Evolutionary conservation across 2,113 vertebrate genomes (phyloP).

Genomic region (Megaceryle maxima): DNA sequence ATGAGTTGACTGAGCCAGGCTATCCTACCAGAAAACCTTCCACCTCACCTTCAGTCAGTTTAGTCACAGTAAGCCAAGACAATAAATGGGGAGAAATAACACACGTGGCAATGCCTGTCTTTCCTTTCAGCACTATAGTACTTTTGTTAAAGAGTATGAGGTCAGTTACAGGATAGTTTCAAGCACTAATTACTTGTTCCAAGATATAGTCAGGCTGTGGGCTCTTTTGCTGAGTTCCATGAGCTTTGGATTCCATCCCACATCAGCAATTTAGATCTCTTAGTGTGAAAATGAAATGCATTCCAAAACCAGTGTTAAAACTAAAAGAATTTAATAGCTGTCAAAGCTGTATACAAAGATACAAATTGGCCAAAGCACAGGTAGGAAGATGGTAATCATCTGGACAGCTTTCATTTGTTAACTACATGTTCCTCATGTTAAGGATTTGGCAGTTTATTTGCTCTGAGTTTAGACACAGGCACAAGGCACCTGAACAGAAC

Average conservation of each 20-base stretch:
- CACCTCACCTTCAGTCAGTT: neutral
- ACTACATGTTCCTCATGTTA: neutral
- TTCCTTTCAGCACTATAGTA: neutral
- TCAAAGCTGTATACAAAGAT: neutral
- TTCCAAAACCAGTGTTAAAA: slow-evolving; percentile 13
- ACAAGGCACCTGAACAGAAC: neutral
- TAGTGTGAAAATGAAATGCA: slow-evolving; percentile 6
- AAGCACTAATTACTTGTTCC: neutral
- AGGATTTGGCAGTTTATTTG: neutral
- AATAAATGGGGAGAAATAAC: neutral
- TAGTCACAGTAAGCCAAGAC: neutral
- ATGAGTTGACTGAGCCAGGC: neutral
- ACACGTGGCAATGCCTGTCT: neutral
- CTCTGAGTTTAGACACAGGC: neutral
- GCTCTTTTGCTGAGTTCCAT: neutral
- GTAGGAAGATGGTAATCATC: neutral
- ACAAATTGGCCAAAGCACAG: neutral
- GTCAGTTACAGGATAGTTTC: neutral
- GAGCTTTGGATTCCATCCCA: neutral
- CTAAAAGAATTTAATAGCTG: neutral
- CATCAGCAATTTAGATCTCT: neutral
- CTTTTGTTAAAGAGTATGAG: neutral
- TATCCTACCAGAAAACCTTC: neutral
- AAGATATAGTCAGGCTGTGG: neutral
- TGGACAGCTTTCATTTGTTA: neutral